Percentiles rank a stretch among this genome's conserved stretches.
Conservation (phyloP, 2,888 invertebrate species). For the Idaea aversata region DNA sequence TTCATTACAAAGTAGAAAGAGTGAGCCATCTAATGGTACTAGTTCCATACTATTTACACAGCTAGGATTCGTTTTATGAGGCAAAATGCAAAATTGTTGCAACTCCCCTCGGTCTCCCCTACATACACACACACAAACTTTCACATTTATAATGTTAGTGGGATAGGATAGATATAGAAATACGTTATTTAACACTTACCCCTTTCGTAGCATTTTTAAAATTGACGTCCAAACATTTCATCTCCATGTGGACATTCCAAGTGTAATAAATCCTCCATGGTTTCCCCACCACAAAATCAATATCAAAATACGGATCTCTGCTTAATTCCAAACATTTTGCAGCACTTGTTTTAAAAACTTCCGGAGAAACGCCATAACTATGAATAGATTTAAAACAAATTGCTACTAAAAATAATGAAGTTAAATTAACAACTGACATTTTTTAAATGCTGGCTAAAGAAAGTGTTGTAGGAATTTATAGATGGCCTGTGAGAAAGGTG, state of each 20-base stretch:
- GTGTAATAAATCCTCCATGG: constrained; percentile 61
- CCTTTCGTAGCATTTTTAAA: constrained; percentile 47
- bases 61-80: too few relatives aligned
- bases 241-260: constrained; percentile 54
- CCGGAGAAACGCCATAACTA: neutral
- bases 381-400: neutral
- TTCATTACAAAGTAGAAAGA: too few relatives aligned
- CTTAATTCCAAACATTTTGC: constrained; percentile 41
- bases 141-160: too few relatives aligned
- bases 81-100: too few relatives aligned
- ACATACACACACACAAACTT: too few relatives aligned
- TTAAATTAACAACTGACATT: constrained; percentile 11
- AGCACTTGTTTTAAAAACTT: constrained; percentile 22
- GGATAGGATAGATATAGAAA: too few relatives aligned
- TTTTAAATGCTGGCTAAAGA: constrained; percentile 10
- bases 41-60: too few relatives aligned
- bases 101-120: too few relatives aligned
- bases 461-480: constrained; percentile 15
- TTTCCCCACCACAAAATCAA: constrained; percentile 47
- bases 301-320: constrained; percentile 53
- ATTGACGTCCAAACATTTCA: constrained; percentile 52
- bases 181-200: constrained; percentile 34
- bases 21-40: too few relatives aligned
- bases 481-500: constrained; percentile 11
- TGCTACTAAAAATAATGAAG: neutral